Evolutionary conservation across 30 jellyfish, hydroid and myxozoan species (phyloP).

Genomic region (Aurelia coerulea): DNA sequence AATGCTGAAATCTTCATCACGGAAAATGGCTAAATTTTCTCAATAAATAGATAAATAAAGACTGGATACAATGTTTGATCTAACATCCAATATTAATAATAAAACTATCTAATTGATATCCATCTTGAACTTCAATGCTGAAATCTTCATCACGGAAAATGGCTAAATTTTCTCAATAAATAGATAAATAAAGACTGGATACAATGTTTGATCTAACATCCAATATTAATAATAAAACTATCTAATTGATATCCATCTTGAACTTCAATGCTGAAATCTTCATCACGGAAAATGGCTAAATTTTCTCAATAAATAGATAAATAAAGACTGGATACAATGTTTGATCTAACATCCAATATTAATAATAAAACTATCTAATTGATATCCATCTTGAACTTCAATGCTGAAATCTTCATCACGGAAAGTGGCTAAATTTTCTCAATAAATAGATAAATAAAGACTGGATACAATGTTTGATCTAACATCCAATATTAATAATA

Average conservation of each 20-base stretch:
- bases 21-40: background rate
- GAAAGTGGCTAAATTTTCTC: background rate
- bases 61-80: no score
- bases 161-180: background rate
- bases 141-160: background rate
- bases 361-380: constrained; percentile 1
- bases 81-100: constrained; percentile 24
- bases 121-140: background rate
- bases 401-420: background rate
- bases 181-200: no score
- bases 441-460: no score
- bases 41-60: no score
- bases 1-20: background rate
- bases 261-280: background rate
- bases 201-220: background rate
- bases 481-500: constrained; percentile 22
- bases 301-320: no score
- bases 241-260: constrained; percentile 12
- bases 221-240: constrained; percentile 2
- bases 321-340: no score
- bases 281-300: background rate
- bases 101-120: constrained; percentile 12
- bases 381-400: background rate
- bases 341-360: constrained; percentile 18
- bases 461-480: no score